phyloP scores from a whole-genome alignment of 30 jellyfish, hydroid and myxozoan genomes.

The Hydra vulgaris region DNA sequence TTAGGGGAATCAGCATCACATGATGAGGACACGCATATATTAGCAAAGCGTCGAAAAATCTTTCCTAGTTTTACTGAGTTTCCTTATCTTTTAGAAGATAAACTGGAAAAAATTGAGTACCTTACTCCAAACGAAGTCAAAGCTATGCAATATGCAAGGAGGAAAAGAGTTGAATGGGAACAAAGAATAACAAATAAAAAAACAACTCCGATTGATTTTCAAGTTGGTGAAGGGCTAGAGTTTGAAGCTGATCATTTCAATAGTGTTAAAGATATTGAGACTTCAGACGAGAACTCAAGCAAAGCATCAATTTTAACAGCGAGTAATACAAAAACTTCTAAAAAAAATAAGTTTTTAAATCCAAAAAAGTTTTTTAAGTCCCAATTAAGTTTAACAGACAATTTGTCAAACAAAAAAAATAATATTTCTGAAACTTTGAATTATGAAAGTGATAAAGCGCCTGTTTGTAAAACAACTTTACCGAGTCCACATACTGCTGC shows the following conservation, averaged over 20 bases:
- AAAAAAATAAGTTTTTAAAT: neutral
- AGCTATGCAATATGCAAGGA: slow-evolving; percentile 28
- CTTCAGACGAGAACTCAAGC: neutral
- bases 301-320: neutral
- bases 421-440: neutral
- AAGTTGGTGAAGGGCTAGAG: neutral
- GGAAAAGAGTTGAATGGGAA: slow-evolving; percentile 28
- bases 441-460: neutral
- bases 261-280: neutral
- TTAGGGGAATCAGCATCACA: slow-evolving; percentile 24
- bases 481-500: neutral
- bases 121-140: slow-evolving; percentile 34
- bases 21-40: neutral
- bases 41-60: neutral
- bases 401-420: neutral
- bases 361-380: neutral
- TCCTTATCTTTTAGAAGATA: slow-evolving; percentile 12
- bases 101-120: slow-evolving; percentile 22
- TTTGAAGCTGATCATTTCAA: too few species aligned
- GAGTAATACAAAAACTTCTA: neutral
- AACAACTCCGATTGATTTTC: neutral
- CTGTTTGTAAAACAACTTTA: neutral
- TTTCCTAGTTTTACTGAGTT: slow-evolving; percentile 8
- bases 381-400: neutral
- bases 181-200: slow-evolving; percentile 4